phyloP scores from a whole-genome alignment of 2,113 vertebrate species.

The Peromyscus maniculatus region DNA sequence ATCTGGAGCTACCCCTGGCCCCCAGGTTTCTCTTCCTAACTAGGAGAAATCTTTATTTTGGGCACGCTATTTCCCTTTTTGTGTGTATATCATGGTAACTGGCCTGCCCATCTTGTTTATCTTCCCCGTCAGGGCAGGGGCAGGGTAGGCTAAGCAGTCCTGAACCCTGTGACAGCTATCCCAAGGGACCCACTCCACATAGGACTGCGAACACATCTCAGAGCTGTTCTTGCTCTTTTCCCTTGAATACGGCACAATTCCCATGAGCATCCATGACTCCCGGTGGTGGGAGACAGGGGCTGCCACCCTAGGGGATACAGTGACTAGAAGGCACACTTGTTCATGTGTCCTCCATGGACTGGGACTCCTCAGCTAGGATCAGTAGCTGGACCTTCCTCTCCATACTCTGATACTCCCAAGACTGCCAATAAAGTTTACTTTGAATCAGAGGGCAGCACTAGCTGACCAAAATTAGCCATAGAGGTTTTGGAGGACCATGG shows the following conservation, averaged over 20 bases:
- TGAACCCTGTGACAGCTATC: neutral
- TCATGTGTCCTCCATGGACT: neutral
- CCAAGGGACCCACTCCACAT: neutral
- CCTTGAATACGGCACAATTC: neutral
- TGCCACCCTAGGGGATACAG: too few species aligned
- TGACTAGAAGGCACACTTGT: neutral
- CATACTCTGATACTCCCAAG: neutral
- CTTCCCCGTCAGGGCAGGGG: neutral
- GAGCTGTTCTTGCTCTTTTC: neutral
- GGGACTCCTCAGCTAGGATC: neutral
- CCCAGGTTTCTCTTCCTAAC: neutral
- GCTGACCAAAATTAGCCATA: neutral
- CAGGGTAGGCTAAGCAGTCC: neutral
- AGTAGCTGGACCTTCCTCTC: neutral
- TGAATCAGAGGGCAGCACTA: neutral
- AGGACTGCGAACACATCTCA: neutral
- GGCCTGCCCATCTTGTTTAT: neutral
- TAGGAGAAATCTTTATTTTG: neutral
- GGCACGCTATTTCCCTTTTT: too few species aligned
- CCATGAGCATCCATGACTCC: neutral
- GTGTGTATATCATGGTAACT: neutral
- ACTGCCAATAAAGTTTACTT: neutral
- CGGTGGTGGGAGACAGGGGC: accelerated
- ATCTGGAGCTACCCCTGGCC: neutral
- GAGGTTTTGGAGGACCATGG: neutral